phyloP scores from a whole-genome alignment of 2,888 invertebrate genomes.

The Sinohyriopsis cumingii region DNA sequence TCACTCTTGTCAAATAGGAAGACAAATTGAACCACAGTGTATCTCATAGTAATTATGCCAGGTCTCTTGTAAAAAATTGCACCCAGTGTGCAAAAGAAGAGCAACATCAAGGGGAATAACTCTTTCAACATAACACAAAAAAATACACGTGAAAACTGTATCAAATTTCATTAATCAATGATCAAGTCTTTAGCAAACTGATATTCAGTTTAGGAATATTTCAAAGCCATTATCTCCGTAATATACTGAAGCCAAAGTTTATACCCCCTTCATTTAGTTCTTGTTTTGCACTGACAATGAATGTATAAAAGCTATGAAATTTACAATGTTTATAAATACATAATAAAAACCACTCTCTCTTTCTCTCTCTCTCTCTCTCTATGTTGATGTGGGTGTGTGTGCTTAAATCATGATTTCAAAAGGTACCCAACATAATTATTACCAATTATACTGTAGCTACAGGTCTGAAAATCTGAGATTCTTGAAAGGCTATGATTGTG shows the following conservation, averaged over 20 bases:
- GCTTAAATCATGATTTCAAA: conserved; percentile 7
- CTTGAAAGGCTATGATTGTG: too few species aligned
- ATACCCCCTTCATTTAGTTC: too few species aligned
- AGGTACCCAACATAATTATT: conserved; percentile 38
- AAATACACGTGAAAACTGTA: too few species aligned
- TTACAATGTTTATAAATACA: background rate
- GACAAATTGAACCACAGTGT: conserved; percentile 37
- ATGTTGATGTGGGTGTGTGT: background rate
- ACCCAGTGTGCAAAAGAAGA: background rate
- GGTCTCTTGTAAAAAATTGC: conserved; percentile 19
- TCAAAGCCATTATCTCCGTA: too few species aligned
- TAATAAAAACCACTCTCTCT: background rate
- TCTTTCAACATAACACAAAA: too few species aligned
- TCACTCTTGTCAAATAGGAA: conserved; percentile 51
- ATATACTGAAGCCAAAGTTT: too few species aligned
- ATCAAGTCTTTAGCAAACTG: too few species aligned
- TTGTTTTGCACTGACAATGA: background rate
- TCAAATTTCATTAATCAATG: too few species aligned
- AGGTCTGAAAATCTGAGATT: too few species aligned
- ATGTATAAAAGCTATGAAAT: background rate
- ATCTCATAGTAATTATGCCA: conserved; percentile 39
- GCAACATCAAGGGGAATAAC: too few species aligned
- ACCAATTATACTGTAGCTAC: conserved; percentile 30
- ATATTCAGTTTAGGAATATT: too few species aligned
- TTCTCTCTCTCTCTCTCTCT: background rate